Conservation (phyloP, 2,113 vertebrate genomes). For the Microtus pennsylvanicus region DNA sequence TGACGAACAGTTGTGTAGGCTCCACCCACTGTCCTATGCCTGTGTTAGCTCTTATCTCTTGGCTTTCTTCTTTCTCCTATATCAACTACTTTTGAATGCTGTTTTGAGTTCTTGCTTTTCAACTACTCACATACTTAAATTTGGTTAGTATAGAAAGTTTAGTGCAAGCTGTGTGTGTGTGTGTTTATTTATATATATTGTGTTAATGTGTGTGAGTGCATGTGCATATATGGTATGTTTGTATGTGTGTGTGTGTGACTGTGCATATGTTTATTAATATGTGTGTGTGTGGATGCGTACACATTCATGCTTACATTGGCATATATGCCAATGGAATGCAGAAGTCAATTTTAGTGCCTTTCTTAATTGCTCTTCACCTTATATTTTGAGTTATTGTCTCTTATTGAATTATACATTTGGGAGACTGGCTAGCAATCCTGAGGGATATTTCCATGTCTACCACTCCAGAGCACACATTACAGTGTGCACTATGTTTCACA, state of each 20-base stretch:
- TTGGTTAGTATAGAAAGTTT: not conserved
- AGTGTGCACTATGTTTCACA: no score
- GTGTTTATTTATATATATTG: not conserved
- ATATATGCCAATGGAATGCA: not conserved
- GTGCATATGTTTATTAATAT: not conserved
- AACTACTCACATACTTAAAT: not conserved
- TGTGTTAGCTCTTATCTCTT: not conserved
- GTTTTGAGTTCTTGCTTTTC: not conserved
- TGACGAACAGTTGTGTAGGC: not conserved
- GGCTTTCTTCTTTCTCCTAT: not conserved
- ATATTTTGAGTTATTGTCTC: not conserved
- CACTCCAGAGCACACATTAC: not conserved
- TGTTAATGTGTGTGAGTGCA: not conserved
- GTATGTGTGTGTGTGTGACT: not conserved
- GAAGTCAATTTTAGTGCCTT: not conserved
- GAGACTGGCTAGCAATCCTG: not conserved
- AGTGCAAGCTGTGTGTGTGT: not conserved
- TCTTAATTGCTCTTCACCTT: not conserved
- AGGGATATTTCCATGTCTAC: not conserved
- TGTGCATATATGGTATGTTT: not conserved
- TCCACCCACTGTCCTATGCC: not conserved
- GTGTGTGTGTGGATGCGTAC: rapidly evolving
- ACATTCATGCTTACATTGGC: no score
- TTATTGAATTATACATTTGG: not conserved
- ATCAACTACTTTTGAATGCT: not conserved